Evolutionary conservation across 64 coral and sea anemone genomes (phyloP), one percentile per base, ranked within the genome.

Genomic region (Actinia equina): DNA sequence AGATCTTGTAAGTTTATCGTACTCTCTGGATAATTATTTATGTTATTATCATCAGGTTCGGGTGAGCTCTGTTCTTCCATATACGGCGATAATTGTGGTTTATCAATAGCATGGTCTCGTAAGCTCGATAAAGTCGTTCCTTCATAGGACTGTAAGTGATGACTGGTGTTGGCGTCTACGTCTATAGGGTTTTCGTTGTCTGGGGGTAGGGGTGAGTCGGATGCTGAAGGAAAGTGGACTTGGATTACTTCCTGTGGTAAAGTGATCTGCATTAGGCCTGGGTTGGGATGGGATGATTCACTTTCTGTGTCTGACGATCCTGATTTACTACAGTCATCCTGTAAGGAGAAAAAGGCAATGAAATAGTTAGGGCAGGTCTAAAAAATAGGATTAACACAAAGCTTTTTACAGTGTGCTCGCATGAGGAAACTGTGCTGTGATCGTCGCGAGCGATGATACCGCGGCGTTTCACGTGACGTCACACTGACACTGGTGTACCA

Each of bases 241-340:
- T 85, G 83, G 30, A 85, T 85, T 22, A 83, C 26, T 70, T 80
- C 90, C 57, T 92, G 85, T 14, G 90, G 77, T 82, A 92, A 51
- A 44, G 59, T 92, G 44, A 92, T 87, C n/a, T 81, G 85, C 77
- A 87, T 25, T 18, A 83, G 80, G 27, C 71, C 16, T 62, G 19
- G 53, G 30, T 57, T 62, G 18, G 83, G 26, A 62, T 85, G 83
- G 7, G 52, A 37, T 42, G 30, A 77, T 46, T 97, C 94, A 5
- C 92, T 86, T 79, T 97, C 94, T 84, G 92, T 84, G 79, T 97
- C 94, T 3, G 94, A 97, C 10, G 94, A 97, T 22, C 91, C 91
- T 22, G 91, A 92, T 42, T 88, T 92, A 55, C 86, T 87, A 27
- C 78, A 79, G 30, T 92, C 91, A 26, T 92, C 91, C 91, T 92